Conservation (phyloP, 2,113 vertebrate genomes). For the Passerina amoena region DNA sequence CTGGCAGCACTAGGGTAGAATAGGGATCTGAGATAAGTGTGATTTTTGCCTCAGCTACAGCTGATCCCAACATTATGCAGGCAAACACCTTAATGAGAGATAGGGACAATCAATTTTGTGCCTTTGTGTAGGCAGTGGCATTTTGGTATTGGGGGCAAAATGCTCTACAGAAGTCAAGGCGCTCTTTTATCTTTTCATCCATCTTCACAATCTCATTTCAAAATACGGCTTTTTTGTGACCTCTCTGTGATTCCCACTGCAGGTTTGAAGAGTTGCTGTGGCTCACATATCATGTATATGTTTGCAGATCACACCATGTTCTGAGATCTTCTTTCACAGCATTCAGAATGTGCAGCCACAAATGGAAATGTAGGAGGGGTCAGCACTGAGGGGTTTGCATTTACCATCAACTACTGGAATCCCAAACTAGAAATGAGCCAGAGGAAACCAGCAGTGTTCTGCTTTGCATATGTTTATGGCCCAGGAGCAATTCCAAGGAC, state of each 20-base stretch:
- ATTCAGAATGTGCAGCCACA: background rate
- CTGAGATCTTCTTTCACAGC: background rate
- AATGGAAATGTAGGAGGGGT: background rate
- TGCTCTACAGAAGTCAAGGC: background rate
- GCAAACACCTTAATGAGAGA: background rate
- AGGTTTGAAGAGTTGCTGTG: background rate
- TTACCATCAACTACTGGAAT: background rate
- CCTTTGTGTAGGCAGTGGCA: background rate
- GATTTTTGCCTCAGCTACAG: background rate
- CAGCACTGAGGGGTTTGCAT: background rate
- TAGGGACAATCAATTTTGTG: background rate
- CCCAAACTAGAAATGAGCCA: background rate
- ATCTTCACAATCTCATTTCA: background rate
- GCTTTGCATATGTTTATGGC: background rate
- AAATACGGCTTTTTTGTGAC: background rate
- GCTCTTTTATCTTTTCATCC: background rate
- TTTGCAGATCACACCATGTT: background rate
- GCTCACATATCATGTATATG: background rate
- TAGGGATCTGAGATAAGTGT: background rate
- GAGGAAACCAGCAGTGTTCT: background rate
- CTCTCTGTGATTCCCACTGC: background rate
- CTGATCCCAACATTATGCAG: background rate
- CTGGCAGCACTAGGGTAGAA: background rate
- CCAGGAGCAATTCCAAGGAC: background rate
- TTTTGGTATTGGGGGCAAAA: background rate